phyloP scores from a whole-genome alignment of 2,797 vertebrate species.

The Lophius americanus region DNA sequence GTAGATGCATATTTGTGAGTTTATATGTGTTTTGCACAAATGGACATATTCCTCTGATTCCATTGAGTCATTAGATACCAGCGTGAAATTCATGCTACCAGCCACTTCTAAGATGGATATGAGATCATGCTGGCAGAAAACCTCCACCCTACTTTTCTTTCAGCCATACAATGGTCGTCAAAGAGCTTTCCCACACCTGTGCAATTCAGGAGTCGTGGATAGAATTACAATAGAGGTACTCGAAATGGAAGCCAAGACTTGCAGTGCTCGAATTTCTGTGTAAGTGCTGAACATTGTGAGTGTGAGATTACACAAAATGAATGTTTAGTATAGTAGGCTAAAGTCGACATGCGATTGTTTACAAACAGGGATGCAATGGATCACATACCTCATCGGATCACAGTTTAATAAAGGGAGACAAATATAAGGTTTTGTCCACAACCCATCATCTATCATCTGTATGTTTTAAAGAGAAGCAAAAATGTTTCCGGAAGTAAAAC shows the following conservation, averaged over 20 bases:
- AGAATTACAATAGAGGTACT: conserved; percentile 67
- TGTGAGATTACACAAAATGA: conserved; percentile 31
- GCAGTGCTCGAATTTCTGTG: conserved; percentile 41
- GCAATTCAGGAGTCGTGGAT: conserved; percentile 61
- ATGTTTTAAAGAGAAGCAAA: too few relatives aligned
- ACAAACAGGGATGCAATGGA: too few relatives aligned
- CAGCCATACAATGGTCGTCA: conserved; percentile 42
- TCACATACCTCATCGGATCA: too few relatives aligned
- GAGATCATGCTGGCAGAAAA: conserved; percentile 29
- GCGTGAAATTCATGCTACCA: conserved; percentile 45
- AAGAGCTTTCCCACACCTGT: conserved; percentile 70
- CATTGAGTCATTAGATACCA: conserved; percentile 34
- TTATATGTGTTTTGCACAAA: conserved; percentile 27
- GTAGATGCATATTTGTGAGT: conserved; percentile 22
- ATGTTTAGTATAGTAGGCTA: conserved; percentile 46
- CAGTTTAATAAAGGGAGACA: too few relatives aligned
- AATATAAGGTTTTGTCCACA: too few relatives aligned
- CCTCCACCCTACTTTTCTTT: conserved; percentile 34
- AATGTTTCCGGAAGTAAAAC: too few relatives aligned
- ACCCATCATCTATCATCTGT: too few relatives aligned
- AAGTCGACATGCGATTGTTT: conserved; percentile 24
- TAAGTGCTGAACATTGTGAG: conserved; percentile 11
- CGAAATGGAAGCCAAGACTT: conserved; percentile 72
- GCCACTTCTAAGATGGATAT: conserved; percentile 38
- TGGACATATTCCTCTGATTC: not conserved